Percentiles rank a stretch among this genome's conserved stretches.
These are phyloP conservation scores for Semnornis frantzii DNA, from an alignment of 2,113 vertebrate genomes.

Conservation along the genomic window DNA sequence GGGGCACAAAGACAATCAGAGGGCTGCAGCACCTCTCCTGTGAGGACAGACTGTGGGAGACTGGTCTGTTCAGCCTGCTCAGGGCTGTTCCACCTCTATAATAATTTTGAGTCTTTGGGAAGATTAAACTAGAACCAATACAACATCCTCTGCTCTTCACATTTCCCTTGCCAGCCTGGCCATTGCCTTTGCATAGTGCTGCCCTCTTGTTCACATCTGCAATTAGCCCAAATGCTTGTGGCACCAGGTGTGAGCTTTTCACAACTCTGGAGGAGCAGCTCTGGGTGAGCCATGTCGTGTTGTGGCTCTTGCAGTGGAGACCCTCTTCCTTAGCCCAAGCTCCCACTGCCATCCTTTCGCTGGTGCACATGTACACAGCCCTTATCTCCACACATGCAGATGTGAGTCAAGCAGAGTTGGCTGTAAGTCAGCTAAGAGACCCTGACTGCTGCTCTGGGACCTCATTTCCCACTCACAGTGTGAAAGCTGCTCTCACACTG, in stretches of 20 bases:
- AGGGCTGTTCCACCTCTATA: no score
- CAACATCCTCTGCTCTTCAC: no score
- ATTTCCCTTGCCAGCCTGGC: accelerated
- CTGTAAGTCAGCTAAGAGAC: not conserved
- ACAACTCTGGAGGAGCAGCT: not conserved
- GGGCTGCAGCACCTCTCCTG: no score
- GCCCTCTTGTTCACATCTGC: not conserved
- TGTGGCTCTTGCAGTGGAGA: no score
- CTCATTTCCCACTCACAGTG: accelerated
- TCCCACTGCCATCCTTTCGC: accelerated
- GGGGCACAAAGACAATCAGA: no score
- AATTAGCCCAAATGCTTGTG: accelerated
- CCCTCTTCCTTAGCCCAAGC: no score
- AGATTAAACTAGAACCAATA: no score
- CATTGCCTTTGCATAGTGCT: accelerated
- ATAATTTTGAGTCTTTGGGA: no score
- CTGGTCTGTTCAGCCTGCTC: no score
- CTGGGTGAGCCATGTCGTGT: not conserved
- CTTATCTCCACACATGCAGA: accelerated
- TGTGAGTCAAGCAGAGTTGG: not conserved
- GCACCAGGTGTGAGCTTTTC: accelerated
- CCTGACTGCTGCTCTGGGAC: not conserved
- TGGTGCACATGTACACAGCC: accelerated
- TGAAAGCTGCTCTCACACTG: accelerated
- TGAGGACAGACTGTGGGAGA: no score